Evolutionary conservation across 2,888 invertebrate species (phyloP).

Genomic region (Campaea margaritaria): DNA sequence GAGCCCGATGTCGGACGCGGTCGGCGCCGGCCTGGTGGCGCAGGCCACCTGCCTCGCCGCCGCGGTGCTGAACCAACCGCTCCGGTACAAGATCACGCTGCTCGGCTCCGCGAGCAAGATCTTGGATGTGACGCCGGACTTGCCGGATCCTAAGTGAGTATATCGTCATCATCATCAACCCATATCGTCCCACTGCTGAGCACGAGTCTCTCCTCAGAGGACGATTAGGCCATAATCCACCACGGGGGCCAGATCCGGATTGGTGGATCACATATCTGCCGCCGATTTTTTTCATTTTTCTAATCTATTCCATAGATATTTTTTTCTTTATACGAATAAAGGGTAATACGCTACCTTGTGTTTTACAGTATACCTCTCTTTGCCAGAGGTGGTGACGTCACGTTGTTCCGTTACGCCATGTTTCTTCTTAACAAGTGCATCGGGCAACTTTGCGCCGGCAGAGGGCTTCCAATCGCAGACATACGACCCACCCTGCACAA

Average conservation of each 20-base stretch:
- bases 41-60: conserved; percentile 93
- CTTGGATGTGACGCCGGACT: conserved; percentile 88
- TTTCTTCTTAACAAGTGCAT: conserved; percentile 97
- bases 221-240: no score
- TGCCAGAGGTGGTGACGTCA: conserved; percentile 90
- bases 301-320: no score
- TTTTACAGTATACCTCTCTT: conserved; percentile 92
- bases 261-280: no score
- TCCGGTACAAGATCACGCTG: conserved; percentile 93
- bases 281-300: no score
- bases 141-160: conserved; percentile 77
- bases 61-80: conserved; percentile 92
- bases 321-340: no score
- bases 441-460: conserved; percentile 93
- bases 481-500: conserved; percentile 92
- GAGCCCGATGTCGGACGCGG: no score
- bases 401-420: conserved; percentile 94
- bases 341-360: no score
- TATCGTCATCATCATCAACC: no score
- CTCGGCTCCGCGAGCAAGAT: conserved; percentile 94
- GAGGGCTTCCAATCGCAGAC: conserved; percentile 89
- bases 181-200: no score
- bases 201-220: no score
- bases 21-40: conserved; percentile 93
- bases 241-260: no score